phyloP scores from a whole-genome alignment of 2,888 invertebrate genomes.

The Taenaris catops region DNA sequence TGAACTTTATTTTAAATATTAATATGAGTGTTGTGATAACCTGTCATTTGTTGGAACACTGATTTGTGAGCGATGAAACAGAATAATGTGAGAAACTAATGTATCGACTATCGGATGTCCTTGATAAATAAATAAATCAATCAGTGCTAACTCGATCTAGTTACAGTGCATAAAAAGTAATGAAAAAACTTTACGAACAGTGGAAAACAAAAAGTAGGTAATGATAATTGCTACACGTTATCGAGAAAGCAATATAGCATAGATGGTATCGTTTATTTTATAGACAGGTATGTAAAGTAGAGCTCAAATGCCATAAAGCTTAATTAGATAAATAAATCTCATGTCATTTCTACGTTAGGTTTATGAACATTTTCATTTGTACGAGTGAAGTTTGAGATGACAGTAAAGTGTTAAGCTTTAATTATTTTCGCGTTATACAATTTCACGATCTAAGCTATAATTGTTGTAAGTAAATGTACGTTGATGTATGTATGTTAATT shows the following conservation, averaged over 20 bases:
- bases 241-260: slow-evolving; percentile 3
- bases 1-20: too few species aligned
- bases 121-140: too few species aligned
- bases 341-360: slow-evolving; percentile 48
- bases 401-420: slow-evolving; percentile 37
- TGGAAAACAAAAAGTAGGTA: neutral
- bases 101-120: too few species aligned
- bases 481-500: too few species aligned
- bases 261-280: slow-evolving; percentile 5
- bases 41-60: too few species aligned
- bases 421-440: slow-evolving; percentile 13
- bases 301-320: slow-evolving; percentile 24
- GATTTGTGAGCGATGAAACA: too few species aligned
- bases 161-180: too few species aligned
- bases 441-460: neutral
- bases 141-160: too few species aligned
- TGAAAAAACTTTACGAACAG: neutral
- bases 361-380: slow-evolving; percentile 53
- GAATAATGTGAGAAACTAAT: too few species aligned
- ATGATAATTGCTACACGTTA: neutral
- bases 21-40: too few species aligned
- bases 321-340: slow-evolving; percentile 32
- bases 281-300: slow-evolving; percentile 8
- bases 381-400: slow-evolving; percentile 33
- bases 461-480: neutral